These are phyloP conservation scores for Masticophis lateralis DNA, from an alignment of 2,797 vertebrate species.

Conservation along the genomic window DNA sequence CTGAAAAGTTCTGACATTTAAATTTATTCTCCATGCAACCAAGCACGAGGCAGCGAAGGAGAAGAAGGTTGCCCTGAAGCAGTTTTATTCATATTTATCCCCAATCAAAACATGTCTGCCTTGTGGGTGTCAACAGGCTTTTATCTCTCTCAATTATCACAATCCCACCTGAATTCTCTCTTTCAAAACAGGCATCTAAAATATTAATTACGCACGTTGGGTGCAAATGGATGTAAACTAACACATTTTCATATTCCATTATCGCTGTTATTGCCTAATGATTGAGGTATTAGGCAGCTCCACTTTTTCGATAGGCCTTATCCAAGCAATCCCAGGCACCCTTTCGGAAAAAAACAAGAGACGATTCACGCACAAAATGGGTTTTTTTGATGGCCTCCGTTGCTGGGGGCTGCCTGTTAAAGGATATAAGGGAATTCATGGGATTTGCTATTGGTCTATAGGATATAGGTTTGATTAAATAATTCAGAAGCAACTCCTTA, in stretches of 20 bases:
- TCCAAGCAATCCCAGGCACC: not conserved
- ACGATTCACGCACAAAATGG: not conserved
- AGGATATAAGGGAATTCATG: constrained; percentile 63
- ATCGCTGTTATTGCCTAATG: constrained; percentile 51
- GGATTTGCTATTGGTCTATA: constrained; percentile 60
- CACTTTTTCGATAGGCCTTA: not conserved
- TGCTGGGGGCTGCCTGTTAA: constrained; percentile 64
- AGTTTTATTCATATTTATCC: not conserved
- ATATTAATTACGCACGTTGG: constrained; percentile 59
- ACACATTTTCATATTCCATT: constrained; percentile 66
- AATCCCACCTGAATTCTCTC: constrained; percentile 52
- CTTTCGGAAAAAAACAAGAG: not conserved
- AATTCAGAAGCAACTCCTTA: constrained; percentile 57
- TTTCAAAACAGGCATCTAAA: constrained; percentile 53
- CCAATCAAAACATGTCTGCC: constrained; percentile 24
- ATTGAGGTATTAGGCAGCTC: not conserved
- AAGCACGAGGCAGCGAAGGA: fast-evolving
- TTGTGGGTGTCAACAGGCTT: constrained; percentile 27
- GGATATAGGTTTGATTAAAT: constrained; percentile 59
- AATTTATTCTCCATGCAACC: not conserved
- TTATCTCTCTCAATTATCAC: constrained; percentile 51
- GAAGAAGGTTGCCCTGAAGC: not conserved
- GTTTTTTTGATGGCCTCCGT: constrained; percentile 30
- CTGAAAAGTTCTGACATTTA: not conserved
- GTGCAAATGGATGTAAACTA: constrained; percentile 61